A percentile compares a stretch with the other conserved stretches of the same genome.
Conservation (phyloP, 2,888 invertebrate genomes). For the Allygus modestus region DNA sequence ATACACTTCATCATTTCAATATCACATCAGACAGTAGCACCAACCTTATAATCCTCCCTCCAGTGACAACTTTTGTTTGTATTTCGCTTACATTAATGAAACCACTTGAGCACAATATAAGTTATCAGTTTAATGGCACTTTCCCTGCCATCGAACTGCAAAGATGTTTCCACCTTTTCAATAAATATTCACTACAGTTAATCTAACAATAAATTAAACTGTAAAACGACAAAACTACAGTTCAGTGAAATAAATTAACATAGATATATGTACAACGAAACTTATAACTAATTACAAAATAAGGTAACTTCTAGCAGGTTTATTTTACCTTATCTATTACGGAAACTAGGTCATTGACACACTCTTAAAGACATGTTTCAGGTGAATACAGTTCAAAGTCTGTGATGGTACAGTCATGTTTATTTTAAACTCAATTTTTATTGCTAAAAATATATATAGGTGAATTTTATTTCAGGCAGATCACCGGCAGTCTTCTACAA, state of each 20-base stretch:
- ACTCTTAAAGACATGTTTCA: not conserved
- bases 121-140: not conserved
- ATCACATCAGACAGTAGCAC: slow-evolving; percentile 23
- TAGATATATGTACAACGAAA: not conserved
- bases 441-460: no score
- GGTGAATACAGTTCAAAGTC: not conserved
- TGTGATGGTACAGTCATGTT: not conserved
- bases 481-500: no score
- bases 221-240: not conserved
- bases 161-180: not conserved
- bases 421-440: no score
- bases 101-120: not conserved
- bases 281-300: slow-evolving; percentile 29
- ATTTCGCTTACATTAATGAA: not conserved
- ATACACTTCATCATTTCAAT: not conserved
- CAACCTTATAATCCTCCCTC: not conserved
- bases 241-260: not conserved
- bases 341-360: not conserved
- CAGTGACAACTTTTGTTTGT: slow-evolving; percentile 1
- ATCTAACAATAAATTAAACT: slow-evolving; percentile 16
- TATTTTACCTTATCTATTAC: not conserved
- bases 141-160: not conserved
- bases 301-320: slow-evolving; percentile 21
- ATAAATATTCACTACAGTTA: not conserved
- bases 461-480: no score